These are phyloP conservation scores for Melanotus villosus DNA, from an alignment of 2,888 invertebrate genomes.

Conservation along the genomic window DNA sequence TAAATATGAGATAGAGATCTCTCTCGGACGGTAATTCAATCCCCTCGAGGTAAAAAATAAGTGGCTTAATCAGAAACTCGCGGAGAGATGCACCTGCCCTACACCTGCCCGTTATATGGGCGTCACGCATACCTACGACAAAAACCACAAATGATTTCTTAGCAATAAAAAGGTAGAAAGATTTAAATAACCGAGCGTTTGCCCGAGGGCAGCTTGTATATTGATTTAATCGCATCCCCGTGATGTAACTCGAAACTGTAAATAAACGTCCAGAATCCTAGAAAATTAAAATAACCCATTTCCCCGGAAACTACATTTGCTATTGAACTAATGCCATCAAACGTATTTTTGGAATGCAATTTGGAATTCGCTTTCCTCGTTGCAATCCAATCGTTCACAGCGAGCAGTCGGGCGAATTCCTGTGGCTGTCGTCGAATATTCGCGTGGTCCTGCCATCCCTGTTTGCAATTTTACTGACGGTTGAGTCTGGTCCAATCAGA, in stretches of 20 bases:
- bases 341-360: slow-evolving; percentile 52
- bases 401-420: slow-evolving; percentile 34
- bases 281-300: slow-evolving; percentile 19
- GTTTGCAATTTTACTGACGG: slow-evolving; percentile 57
- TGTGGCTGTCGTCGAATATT: slow-evolving; percentile 45
- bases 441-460: slow-evolving; percentile 45
- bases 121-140: slow-evolving; percentile 9
- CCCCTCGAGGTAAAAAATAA: slow-evolving; percentile 48
- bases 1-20: slow-evolving; percentile 52
- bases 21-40: slow-evolving; percentile 47
- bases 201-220: too few species aligned
- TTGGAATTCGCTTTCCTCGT: slow-evolving; percentile 48
- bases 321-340: slow-evolving; percentile 47
- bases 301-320: slow-evolving; percentile 31
- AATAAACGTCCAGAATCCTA: not conserved
- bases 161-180: not conserved
- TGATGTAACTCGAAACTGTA: not conserved
- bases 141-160: slow-evolving; percentile 1
- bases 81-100: slow-evolving; percentile 50
- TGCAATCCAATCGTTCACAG: slow-evolving; percentile 35
- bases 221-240: not conserved
- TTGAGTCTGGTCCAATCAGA: slow-evolving; percentile 56
- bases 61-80: slow-evolving; percentile 52
- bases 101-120: slow-evolving; percentile 43
- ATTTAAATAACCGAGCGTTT: not conserved